These are phyloP conservation scores for Parnassius smintheus DNA, from an alignment of 2,888 invertebrate genomes.

Conservation along the genomic window DNA sequence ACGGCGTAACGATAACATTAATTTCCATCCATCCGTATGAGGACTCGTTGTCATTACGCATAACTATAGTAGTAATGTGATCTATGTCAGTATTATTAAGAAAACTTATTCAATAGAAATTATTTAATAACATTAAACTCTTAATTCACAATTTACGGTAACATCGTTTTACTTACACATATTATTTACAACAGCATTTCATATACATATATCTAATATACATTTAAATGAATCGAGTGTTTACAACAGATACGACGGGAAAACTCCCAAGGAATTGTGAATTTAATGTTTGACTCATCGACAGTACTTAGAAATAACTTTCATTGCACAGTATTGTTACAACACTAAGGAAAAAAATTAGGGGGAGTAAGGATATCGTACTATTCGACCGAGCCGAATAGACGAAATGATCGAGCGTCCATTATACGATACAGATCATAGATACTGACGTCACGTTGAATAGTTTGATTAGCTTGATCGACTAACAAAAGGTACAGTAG, in stretches of 20 bases:
- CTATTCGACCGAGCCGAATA: too few relatives aligned
- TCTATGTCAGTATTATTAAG: conserved; percentile 79
- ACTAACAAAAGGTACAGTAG: not conserved
- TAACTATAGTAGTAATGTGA: conserved; percentile 56
- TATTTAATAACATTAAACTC: conserved; percentile 81
- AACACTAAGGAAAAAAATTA: conserved; percentile 3
- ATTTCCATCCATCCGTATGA: not conserved
- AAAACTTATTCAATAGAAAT: conserved; percentile 75
- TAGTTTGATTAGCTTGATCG: too few relatives aligned
- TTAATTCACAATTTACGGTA: conserved; percentile 81
- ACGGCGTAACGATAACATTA: not conserved
- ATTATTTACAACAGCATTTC: conserved; percentile 76
- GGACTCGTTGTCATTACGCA: conserved; percentile 3
- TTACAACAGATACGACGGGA: conserved; percentile 9
- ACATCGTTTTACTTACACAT: conserved; percentile 80
- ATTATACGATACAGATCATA: too few relatives aligned
- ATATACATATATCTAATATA: conserved; percentile 65
- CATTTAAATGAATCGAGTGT: conserved; percentile 34
- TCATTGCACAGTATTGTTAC: conserved; percentile 18
- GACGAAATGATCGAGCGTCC: too few relatives aligned
- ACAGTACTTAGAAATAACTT: conserved; percentile 7
- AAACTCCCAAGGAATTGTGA: conserved; percentile 4
- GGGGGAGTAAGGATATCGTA: not conserved
- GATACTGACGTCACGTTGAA: too few relatives aligned
- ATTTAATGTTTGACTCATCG: conserved; percentile 6